phyloP scores from a whole-genome alignment of 2,797 vertebrate species.

The Chaunax sp. region DNA sequence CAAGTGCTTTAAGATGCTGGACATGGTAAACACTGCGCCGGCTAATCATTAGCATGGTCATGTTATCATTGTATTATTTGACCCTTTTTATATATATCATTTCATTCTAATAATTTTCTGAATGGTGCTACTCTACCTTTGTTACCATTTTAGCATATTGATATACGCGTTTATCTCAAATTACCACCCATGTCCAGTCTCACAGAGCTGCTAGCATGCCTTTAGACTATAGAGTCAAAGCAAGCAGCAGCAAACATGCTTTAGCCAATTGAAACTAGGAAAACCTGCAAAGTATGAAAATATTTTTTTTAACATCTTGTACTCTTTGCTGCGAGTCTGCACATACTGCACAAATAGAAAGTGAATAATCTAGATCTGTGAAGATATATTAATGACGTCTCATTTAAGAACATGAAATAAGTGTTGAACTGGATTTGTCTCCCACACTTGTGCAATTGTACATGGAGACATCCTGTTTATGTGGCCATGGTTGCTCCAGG shows the following conservation, averaged over 20 bases:
- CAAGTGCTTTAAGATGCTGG: not conserved
- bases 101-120: too few relatives aligned
- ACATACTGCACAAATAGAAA: not conserved
- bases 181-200: too few relatives aligned
- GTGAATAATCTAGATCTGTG: not conserved
- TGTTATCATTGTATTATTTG: too few relatives aligned
- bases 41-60: too few relatives aligned
- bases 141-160: too few relatives aligned
- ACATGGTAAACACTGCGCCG: not conserved
- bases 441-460: conserved; percentile 86
- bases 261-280: not conserved
- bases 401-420: conserved; percentile 30
- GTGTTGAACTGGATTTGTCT: conserved; percentile 83
- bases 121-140: too few relatives aligned
- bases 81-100: not conserved
- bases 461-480: conserved; percentile 93
- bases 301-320: not conserved
- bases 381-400: conserved; percentile 14
- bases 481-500: conserved; percentile 80
- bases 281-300: not conserved
- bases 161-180: too few relatives aligned
- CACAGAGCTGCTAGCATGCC: too few relatives aligned
- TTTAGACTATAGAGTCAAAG: too few relatives aligned
- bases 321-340: not conserved
- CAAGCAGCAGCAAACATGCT: too few relatives aligned